phyloP scores from a whole-genome alignment of 2,888 invertebrate genomes.

The Stratiomys singularior region DNA sequence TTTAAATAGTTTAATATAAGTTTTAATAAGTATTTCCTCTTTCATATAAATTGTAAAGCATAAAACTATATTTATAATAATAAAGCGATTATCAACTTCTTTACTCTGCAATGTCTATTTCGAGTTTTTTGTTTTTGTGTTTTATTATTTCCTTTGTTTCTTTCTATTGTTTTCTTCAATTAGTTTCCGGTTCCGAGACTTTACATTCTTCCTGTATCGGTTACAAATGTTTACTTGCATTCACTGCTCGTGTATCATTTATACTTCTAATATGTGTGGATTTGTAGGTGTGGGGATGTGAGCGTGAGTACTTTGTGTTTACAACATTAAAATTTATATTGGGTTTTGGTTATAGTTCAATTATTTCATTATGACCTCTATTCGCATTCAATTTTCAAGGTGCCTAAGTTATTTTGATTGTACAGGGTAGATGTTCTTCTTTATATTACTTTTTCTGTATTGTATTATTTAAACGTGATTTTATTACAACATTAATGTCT shows the following conservation, averaged over 20 bases:
- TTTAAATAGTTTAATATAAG: slow-evolving; percentile 44
- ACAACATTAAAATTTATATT: slow-evolving; percentile 10
- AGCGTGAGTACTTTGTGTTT: neutral
- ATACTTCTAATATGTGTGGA: too few species aligned
- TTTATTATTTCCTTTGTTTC: neutral
- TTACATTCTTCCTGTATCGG: neutral
- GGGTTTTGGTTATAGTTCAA: neutral
- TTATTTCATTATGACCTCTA: neutral
- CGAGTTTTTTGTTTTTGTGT: slow-evolving; percentile 7
- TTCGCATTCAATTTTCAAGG: neutral
- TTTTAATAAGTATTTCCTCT: slow-evolving; percentile 42
- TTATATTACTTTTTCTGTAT: neutral
- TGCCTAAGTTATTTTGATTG: slow-evolving; percentile 31
- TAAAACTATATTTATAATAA: slow-evolving; percentile 45
- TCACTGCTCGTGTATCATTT: too few species aligned
- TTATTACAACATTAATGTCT: slow-evolving; percentile 7
- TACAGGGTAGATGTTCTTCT: slow-evolving; percentile 2
- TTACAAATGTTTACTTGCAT: neutral
- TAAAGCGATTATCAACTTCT: slow-evolving; percentile 39
- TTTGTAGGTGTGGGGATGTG: too few species aligned
- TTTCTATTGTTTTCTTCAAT: neutral
- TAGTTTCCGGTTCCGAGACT: too few species aligned
- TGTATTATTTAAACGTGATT: neutral
- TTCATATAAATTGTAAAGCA: slow-evolving; percentile 32
- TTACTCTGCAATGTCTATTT: slow-evolving; percentile 11